These are phyloP conservation scores for Eristalis intricaria DNA, from an alignment of 2,888 invertebrate genomes.

Conservation along the genomic window DNA sequence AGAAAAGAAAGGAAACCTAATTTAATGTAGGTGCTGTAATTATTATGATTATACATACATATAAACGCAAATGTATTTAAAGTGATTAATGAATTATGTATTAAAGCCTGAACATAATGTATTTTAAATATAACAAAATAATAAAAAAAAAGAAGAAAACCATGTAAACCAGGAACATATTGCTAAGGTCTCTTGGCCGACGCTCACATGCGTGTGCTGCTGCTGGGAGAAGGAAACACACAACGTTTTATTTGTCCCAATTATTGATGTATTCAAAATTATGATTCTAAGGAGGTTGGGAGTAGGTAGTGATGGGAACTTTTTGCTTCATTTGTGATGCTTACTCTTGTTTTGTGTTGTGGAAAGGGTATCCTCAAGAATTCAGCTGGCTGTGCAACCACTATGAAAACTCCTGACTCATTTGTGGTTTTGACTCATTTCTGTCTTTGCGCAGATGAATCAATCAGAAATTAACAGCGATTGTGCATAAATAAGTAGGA, in stretches of 20 bases:
- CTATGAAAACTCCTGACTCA: too few species aligned
- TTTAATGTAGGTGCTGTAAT: constrained; percentile 72
- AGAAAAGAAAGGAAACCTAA: constrained; percentile 48
- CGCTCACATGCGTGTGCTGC: neutral
- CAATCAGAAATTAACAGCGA: too few species aligned
- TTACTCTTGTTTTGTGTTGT: neutral
- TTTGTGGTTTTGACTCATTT: too few species aligned
- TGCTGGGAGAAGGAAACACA: neutral
- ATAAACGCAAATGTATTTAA: constrained; percentile 50
- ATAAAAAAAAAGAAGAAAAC: constrained; percentile 31
- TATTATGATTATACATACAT: constrained; percentile 67
- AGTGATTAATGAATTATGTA: constrained; percentile 70
- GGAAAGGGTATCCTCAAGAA: too few species aligned
- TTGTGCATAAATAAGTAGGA: too few species aligned
- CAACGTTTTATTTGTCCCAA: constrained; percentile 23
- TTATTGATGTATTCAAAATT: constrained; percentile 26
- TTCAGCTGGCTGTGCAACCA: too few species aligned
- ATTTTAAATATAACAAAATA: constrained; percentile 61
- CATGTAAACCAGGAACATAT: constrained; percentile 52
- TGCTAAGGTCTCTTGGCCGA: constrained; percentile 42
- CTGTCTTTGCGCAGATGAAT: too few species aligned
- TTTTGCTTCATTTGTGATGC: neutral
- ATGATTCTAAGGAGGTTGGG: neutral
- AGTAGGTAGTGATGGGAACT: neutral
- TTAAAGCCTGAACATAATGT: constrained; percentile 71